Evolutionary conservation across 2,888 invertebrate genomes (phyloP).

Genomic region (Eupelmus urozonus): DNA sequence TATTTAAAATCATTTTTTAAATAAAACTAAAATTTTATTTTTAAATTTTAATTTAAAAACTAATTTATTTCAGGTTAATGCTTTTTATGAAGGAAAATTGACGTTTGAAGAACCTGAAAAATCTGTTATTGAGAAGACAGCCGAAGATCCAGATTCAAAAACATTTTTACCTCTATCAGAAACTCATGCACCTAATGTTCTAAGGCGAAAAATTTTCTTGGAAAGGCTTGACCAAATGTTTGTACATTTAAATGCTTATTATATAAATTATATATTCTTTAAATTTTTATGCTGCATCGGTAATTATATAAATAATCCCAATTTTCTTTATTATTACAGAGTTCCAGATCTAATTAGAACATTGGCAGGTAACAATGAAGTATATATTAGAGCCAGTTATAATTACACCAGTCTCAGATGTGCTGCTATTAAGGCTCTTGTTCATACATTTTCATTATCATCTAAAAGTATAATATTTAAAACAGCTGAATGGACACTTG

Average conservation of each 20-base stretch:
- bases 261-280: constrained; percentile 1
- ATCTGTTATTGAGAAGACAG: constrained; percentile 60
- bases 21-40: not conserved
- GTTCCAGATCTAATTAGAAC: constrained; percentile 80
- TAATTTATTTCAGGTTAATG: constrained; percentile 77
- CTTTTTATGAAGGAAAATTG: constrained; percentile 81
- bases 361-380: constrained; percentile 71
- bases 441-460: constrained; percentile 83
- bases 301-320: not conserved
- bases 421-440: constrained; percentile 74
- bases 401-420: constrained; percentile 64
- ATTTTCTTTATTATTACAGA: constrained; percentile 63
- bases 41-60: not conserved
- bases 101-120: constrained; percentile 71
- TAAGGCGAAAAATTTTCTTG: constrained; percentile 84
- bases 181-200: constrained; percentile 82
- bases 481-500: constrained; percentile 85
- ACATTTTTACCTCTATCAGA: constrained; percentile 83
- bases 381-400: constrained; percentile 56
- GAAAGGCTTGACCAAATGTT: constrained; percentile 80
- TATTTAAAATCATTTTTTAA: constrained; percentile 13
- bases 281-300: no score
- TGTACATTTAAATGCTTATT: constrained; percentile 39
- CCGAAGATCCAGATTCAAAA: constrained; percentile 70
- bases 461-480: constrained; percentile 86